Evolutionary conservation across 2,797 vertebrate species (phyloP).

Genomic region (Catamblyrhynchus diadema): DNA sequence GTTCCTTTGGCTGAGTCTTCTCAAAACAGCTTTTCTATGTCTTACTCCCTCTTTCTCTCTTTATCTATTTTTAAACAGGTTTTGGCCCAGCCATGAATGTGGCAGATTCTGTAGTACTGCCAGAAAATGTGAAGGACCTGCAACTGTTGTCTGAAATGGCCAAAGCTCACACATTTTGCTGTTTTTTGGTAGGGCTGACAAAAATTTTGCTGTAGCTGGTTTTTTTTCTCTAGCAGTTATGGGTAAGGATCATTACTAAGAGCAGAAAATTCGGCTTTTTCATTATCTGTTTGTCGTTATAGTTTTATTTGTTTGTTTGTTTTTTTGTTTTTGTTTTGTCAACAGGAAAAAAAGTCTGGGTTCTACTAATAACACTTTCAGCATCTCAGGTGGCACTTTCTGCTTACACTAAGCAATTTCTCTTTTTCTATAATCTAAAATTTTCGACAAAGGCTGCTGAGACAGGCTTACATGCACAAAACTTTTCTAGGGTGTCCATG

Average conservation of each 20-base stretch:
- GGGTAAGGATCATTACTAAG: background rate
- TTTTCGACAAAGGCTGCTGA: constrained; percentile 18
- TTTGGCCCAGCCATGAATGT: background rate
- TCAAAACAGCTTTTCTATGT: background rate
- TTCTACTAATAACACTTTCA: background rate
- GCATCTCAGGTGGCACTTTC: background rate
- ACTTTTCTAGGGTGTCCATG: background rate
- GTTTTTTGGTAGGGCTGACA: background rate
- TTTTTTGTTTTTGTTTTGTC: background rate
- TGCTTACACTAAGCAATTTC: background rate
- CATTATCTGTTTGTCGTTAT: background rate
- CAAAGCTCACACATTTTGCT: background rate
- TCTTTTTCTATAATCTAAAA: background rate
- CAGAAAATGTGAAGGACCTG: background rate
- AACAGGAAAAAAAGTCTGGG: background rate
- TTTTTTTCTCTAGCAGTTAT: background rate
- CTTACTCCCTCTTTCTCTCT: background rate
- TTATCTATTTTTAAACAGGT: background rate
- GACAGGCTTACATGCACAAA: constrained; percentile 5
- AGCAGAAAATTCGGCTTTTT: background rate
- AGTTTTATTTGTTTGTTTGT: too few species aligned
- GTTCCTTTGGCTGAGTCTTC: background rate
- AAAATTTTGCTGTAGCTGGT: background rate
- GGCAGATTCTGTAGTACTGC: background rate
- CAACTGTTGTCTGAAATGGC: background rate